These are phyloP conservation scores for Latrodectus elegans DNA, from an alignment of 2,888 invertebrate species.

Conservation along the genomic window DNA sequence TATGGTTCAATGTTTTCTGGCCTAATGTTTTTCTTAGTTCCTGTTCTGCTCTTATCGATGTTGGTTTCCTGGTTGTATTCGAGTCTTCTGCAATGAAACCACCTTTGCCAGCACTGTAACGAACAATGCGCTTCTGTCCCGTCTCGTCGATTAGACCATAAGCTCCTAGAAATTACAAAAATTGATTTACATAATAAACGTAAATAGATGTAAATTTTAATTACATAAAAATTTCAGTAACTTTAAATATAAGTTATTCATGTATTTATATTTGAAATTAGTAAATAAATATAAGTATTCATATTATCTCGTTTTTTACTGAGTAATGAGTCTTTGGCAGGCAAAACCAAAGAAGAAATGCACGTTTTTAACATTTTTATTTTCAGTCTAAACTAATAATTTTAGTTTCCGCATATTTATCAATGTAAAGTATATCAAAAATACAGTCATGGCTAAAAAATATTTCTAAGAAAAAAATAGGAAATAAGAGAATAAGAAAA, in stretches of 20 bases:
- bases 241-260: too few species aligned
- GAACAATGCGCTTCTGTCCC: slow-evolving; percentile 66
- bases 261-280: too few species aligned
- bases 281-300: background rate
- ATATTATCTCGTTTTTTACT: background rate
- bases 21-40: background rate
- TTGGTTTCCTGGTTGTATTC: background rate
- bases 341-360: background rate
- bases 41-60: background rate
- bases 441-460: too few species aligned
- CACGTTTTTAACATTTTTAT: background rate
- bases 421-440: too few species aligned
- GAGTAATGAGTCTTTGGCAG: background rate
- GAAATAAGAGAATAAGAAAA: too few species aligned
- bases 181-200: too few species aligned
- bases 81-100: slow-evolving; percentile 69
- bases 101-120: slow-evolving; percentile 70
- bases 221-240: too few species aligned
- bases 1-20: background rate
- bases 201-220: too few species aligned
- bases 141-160: slow-evolving; percentile 71
- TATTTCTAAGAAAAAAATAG: too few species aligned
- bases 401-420: too few species aligned
- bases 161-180: slow-evolving; percentile 35
- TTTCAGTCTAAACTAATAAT: too few species aligned